Evolutionary conservation across 1,140 invertebrate species (phyloP).

Genomic region (Diploscapter pachys): DNA sequence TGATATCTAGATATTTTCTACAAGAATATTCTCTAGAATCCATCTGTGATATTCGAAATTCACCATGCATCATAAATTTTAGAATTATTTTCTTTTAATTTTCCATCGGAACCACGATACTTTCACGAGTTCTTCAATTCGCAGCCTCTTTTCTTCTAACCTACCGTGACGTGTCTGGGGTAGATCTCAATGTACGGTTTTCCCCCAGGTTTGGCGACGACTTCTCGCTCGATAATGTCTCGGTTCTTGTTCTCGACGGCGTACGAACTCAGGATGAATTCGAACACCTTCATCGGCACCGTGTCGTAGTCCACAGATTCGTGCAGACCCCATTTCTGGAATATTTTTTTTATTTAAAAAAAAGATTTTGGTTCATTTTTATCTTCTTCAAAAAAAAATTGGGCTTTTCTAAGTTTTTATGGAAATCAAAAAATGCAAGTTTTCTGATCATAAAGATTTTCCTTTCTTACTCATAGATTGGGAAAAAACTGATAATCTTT

Average conservation of each 20-base stretch:
- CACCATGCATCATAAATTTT: too few species aligned
- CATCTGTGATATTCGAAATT: too few species aligned
- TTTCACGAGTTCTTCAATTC: constrained; percentile 7
- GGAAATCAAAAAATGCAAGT: too few species aligned
- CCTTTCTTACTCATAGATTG: neutral
- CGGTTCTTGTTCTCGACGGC: constrained; percentile 42
- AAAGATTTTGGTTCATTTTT: constrained; percentile 1
- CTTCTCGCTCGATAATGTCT: constrained; percentile 42
- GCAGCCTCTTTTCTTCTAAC: neutral
- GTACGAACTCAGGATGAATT: constrained; percentile 25
- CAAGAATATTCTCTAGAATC: too few species aligned
- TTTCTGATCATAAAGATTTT: too few species aligned
- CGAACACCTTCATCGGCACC: constrained; percentile 42
- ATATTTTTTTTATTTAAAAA: neutral
- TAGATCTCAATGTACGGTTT: constrained; percentile 42
- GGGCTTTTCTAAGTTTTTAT: too few species aligned
- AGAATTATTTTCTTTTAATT: too few species aligned
- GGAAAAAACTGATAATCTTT: neutral
- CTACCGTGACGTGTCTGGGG: constrained; percentile 43
- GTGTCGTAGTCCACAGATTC: constrained; percentile 40
- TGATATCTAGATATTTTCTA: too few species aligned
- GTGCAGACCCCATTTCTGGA: constrained; percentile 42
- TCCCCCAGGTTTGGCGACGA: constrained; percentile 31
- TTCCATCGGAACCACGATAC: too few species aligned
- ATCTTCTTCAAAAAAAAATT: too few species aligned